Evolutionary conservation across 2,113 vertebrate species (phyloP).

Genomic region (Holacanthus passer): DNA sequence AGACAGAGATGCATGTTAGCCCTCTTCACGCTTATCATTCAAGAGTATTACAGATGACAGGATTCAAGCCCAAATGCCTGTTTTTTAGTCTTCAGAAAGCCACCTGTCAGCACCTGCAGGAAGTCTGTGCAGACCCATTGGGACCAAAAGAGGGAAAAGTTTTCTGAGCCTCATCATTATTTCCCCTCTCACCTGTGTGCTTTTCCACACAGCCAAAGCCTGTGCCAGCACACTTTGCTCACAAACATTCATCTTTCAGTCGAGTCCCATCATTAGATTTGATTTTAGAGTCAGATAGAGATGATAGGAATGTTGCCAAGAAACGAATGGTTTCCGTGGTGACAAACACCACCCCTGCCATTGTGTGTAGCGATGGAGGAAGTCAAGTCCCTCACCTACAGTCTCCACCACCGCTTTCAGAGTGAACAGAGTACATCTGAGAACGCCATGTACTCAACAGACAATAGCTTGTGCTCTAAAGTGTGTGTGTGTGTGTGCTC

Average conservation of each 20-base stretch:
- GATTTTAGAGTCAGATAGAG: slow-evolving; percentile 82
- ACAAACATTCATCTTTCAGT: slow-evolving; percentile 66
- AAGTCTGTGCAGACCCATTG: background rate
- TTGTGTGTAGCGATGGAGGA: slow-evolving; percentile 83
- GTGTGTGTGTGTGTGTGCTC: background rate
- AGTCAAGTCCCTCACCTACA: slow-evolving; percentile 73
- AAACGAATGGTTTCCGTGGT: slow-evolving; percentile 94
- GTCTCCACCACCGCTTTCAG: slow-evolving; percentile 33
- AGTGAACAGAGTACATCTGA: slow-evolving; percentile 24
- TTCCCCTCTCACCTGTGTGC: slow-evolving; percentile 10
- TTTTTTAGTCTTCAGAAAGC: background rate
- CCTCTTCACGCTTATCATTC: slow-evolving; percentile 1
- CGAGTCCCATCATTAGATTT: slow-evolving; percentile 89
- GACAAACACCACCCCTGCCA: slow-evolving; percentile 87
- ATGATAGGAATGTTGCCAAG: slow-evolving; percentile 92
- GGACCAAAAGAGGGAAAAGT: background rate
- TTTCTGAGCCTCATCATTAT: slow-evolving; percentile 44
- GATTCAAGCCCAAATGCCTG: background rate
- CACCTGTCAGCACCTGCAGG: background rate
- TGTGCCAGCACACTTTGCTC: slow-evolving; percentile 10
- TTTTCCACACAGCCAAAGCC: background rate
- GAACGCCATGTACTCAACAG: slow-evolving; percentile 18
- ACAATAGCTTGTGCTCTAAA: slow-evolving; percentile 6
- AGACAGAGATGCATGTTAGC: background rate
- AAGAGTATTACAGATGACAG: background rate